Evolutionary conservation across 2,113 vertebrate species (phyloP), one percentile per base, ranked within the genome.

Genomic region (Burhinus bistriatus): DNA sequence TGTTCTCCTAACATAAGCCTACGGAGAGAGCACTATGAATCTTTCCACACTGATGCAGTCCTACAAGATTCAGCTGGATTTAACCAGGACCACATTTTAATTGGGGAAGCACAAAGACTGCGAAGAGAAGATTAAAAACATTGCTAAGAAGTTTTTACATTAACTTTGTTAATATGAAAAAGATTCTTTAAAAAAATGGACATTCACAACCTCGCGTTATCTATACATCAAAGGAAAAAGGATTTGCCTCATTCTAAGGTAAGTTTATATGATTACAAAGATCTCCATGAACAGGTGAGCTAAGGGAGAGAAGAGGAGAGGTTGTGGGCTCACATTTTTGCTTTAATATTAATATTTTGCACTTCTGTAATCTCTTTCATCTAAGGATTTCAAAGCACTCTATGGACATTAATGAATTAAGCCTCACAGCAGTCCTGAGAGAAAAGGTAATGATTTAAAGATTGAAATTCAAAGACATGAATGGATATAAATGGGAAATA

Each of bases 311-410:
- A 61, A 64, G 30, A 52, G 71, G 40, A 83, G 49, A 75, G 69
- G 68, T 38, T 94, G 47, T 32, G 52, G 79, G 57, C 52, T 96
- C 73, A 72, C 55, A 42, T 90, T 89, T 93, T 87, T 89, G 34
- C 69, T 96, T 95, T 91, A 92, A 72, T 87, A 90, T 90, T 93
- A 79, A 59, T 89, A 93, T 76, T 87, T 92, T 88, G 36, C 85
- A 70, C 71, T 96, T 94, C 52, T 61, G 11, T 38, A 91, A 91
- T 95, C 93, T 93, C 77, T 97, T 97, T 96, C 90, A 95, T 97
- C 91, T 94, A 65, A 94, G 25, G 62, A 87, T 97, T 96, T 97
- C 97, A 96, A 97, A 96, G 93, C 40, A 72, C 61, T 96, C 30
- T 61, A 45, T 1, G n/a, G 83, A 87, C 91, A 83, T 91, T 91